phyloP scores from a whole-genome alignment of 2,113 vertebrate species.

The Microtus pennsylvanicus region DNA sequence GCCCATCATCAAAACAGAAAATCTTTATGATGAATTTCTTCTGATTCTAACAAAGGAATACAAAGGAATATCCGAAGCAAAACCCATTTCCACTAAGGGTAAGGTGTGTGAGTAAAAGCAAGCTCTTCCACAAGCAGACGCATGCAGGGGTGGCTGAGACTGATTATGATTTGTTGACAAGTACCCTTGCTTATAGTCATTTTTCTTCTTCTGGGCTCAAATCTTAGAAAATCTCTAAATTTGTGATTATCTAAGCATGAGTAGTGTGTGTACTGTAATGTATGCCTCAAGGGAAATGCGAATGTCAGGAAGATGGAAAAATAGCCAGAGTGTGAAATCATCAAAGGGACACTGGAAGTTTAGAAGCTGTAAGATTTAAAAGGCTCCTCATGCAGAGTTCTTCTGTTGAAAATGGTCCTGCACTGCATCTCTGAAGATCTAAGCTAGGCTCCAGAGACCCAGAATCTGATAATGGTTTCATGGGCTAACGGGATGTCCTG shows the following conservation, averaged over 20 bases:
- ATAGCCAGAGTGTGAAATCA: slow-evolving; percentile 84
- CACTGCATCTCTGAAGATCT: slow-evolving; percentile 85
- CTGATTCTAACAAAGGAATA: background rate
- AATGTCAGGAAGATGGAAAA: slow-evolving; percentile 85
- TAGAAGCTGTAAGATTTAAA: slow-evolving; percentile 83
- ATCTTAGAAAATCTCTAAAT: slow-evolving; percentile 81
- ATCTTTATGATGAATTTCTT: background rate
- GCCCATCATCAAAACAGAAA: background rate
- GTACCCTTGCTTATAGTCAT: slow-evolving; percentile 62
- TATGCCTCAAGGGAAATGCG: slow-evolving; percentile 83
- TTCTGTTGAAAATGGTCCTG: slow-evolving; percentile 82
- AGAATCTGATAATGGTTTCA: slow-evolving; percentile 85
- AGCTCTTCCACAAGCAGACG: background rate
- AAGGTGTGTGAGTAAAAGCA: background rate
- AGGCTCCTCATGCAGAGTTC: slow-evolving; percentile 82
- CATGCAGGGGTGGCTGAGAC: background rate
- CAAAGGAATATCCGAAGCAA: background rate
- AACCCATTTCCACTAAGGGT: background rate
- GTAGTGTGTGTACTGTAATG: slow-evolving; percentile 76
- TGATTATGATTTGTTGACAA: slow-evolving; percentile 59
- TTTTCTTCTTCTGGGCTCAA: slow-evolving; percentile 69
- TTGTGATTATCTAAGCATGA: slow-evolving; percentile 84
- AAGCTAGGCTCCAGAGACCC: slow-evolving; percentile 83
- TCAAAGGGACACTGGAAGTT: slow-evolving; percentile 84
- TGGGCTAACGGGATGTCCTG: slow-evolving; percentile 79